Percentiles rank a stretch among this genome's conserved stretches.
These are phyloP conservation scores for Platypus cylindrus DNA, from an alignment of 2,888 invertebrate genomes.

Conservation along the genomic window DNA sequence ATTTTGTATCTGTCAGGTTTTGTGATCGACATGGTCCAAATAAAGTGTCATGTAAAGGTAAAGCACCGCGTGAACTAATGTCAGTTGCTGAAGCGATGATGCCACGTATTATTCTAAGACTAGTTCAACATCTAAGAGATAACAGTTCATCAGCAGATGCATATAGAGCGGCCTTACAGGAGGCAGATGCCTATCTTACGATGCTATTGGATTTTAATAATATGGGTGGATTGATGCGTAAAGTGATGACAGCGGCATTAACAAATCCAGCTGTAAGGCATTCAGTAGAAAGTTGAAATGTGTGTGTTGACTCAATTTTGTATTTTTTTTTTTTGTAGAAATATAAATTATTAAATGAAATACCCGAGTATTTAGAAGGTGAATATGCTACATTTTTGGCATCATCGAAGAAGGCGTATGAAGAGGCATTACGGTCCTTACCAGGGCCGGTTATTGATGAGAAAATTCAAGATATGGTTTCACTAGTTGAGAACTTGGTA, in stretches of 20 bases:
- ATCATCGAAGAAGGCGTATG: constrained; percentile 63
- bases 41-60: constrained; percentile 51
- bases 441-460: constrained; percentile 57
- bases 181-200: constrained; percentile 76
- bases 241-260: constrained; percentile 81
- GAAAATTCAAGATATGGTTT: constrained; percentile 68
- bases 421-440: constrained; percentile 67
- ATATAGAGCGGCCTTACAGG: constrained; percentile 58
- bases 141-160: constrained; percentile 45
- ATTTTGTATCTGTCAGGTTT: constrained; percentile 47
- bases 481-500: constrained; percentile 62
- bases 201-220: constrained; percentile 90
- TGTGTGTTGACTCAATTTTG: too few species aligned
- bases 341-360: constrained; percentile 57
- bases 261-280: constrained; percentile 73
- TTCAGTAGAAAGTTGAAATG: background rate
- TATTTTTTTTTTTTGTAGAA: constrained; percentile 39
- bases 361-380: constrained; percentile 47
- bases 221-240: constrained; percentile 92
- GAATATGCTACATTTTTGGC: constrained; percentile 62
- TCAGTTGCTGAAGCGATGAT: constrained; percentile 89
- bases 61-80: constrained; percentile 75
- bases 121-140: constrained; percentile 84
- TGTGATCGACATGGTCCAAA: constrained; percentile 89
- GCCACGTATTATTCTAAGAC: constrained; percentile 79